Percentiles rank a stretch among this genome's conserved stretches.
Conservation (phyloP, 2,888 invertebrate genomes). For the Plagiodera versicolora region DNA sequence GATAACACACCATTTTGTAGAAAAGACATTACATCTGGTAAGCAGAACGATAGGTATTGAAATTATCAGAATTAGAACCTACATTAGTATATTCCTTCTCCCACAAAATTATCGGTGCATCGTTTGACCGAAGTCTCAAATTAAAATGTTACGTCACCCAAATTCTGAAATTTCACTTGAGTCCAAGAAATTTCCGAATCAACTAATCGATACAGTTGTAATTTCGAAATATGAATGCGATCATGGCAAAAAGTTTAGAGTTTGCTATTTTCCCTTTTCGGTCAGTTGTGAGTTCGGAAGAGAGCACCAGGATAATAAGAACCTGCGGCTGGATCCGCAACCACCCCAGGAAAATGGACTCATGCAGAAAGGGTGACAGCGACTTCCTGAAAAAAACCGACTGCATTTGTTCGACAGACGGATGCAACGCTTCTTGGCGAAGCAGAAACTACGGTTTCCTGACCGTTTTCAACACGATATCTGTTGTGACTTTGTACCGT, state of each 20-base stretch:
- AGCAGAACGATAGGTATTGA: too few species aligned
- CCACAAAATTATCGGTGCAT: too few species aligned
- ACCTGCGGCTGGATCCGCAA: constrained; percentile 63
- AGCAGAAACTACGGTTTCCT: neutral
- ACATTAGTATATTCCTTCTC: too few species aligned
- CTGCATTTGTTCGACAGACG: constrained; percentile 66
- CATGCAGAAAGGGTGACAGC: constrained; percentile 63
- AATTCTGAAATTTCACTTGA: too few species aligned
- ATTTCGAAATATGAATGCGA: too few species aligned
- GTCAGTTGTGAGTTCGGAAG: constrained; percentile 26
- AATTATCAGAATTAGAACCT: too few species aligned
- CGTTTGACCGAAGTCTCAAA: too few species aligned
- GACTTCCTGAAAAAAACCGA: constrained; percentile 66
- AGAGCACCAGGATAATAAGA: constrained; percentile 57
- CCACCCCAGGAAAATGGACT: constrained; percentile 12
- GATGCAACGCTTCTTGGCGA: constrained; percentile 57
- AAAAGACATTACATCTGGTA: constrained; percentile 68
- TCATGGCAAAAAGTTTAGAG: too few species aligned
- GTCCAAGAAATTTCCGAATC: too few species aligned
- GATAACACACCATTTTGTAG: constrained; percentile 64
- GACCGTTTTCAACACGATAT: neutral
- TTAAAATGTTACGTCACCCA: too few species aligned
- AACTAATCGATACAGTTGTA: too few species aligned
- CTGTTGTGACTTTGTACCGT: neutral
- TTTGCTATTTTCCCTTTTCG: too few species aligned